Evolutionary conservation across 2,888 invertebrate genomes (phyloP), one percentile per base, ranked within the genome.

Genomic region (Ornithoptera alexandrae): DNA sequence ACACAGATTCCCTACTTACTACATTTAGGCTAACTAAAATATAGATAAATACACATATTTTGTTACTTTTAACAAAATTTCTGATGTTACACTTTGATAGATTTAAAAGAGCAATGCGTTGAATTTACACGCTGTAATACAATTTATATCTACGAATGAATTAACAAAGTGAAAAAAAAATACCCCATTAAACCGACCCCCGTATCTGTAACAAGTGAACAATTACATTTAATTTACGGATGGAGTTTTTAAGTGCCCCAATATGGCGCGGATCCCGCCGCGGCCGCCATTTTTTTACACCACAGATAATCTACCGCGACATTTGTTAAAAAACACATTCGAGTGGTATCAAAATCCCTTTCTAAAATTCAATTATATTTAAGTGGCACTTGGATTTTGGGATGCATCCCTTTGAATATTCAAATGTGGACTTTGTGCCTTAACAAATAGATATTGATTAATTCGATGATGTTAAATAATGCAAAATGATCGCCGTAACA

Each of bases 161-260:
- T 69, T 58, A 69, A 50, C 39, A 68, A 58, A 68, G 62, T 61
- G 67, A 74, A 73, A 72, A 73, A 73, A 70, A 67, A 7, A 30
- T 30, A 30, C 62, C 68, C 69, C 72, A 67, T 62, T 66, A 75
- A 76, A 76, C 72, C 78, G 75, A 81, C 82, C 85, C 85, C 84
- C 79, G 79, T 77, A 69, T 77, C 80, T 80, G 79, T 90, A 90
- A 91, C 91, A 81, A 91, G 88, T 87, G 89, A 91, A 93, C 93
- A 93, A 93, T 93, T 91, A 92, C 88, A 88, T 92, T 92, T 92
- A 92, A 92, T 93, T 93, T 88, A 87, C 85, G 79, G 84, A 89
- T 85, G 86, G 84, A 88, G 89, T 88, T 91, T 91, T 90, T 89
- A 90, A 90, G 89, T 87, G 85, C 80, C 80, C 86, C 89, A 88